These are phyloP conservation scores for Drosophila pandora DNA, from an alignment of 1,140 invertebrate genomes.

Conservation along the genomic window DNA sequence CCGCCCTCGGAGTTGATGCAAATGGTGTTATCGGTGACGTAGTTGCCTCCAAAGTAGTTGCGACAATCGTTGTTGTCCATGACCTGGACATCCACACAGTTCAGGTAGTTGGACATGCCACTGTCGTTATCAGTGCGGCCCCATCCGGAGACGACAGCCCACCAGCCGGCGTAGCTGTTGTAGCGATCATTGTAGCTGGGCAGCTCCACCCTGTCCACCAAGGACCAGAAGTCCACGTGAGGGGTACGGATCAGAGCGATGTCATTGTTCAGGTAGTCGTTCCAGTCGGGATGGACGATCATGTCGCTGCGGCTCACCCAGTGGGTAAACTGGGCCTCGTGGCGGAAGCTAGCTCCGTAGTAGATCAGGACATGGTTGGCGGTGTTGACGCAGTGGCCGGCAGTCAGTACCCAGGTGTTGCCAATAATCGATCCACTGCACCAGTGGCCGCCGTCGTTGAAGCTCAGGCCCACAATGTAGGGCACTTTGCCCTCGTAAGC, in stretches of 20 bases:
- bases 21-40: constrained; percentile 34
- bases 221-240: constrained; percentile 32
- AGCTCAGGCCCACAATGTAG: constrained; percentile 35
- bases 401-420: constrained; percentile 32
- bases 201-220: constrained; percentile 39
- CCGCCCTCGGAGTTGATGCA: constrained; percentile 28
- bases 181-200: constrained; percentile 39
- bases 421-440: constrained; percentile 35
- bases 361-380: constrained; percentile 42
- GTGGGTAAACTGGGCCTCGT: constrained; percentile 40
- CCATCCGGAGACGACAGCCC: constrained; percentile 33
- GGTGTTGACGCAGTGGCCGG: constrained; percentile 23
- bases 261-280: constrained; percentile 37
- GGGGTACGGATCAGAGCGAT: constrained; percentile 33
- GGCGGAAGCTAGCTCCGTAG: constrained; percentile 35
- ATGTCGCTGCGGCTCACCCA: constrained; percentile 42
- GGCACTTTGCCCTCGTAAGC: constrained; percentile 39
- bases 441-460: constrained; percentile 32
- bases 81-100: constrained; percentile 32
- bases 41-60: constrained; percentile 28
- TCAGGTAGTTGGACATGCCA: constrained; percentile 35
- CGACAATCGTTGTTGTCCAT: constrained; percentile 38
- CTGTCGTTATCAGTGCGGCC: constrained; percentile 31
- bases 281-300: constrained; percentile 32
- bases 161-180: constrained; percentile 37